Percentiles rank a stretch among this genome's conserved stretches.
Evolutionary conservation across 2,888 invertebrate species (phyloP).

Genomic region (Bimastos eiseni): DNA sequence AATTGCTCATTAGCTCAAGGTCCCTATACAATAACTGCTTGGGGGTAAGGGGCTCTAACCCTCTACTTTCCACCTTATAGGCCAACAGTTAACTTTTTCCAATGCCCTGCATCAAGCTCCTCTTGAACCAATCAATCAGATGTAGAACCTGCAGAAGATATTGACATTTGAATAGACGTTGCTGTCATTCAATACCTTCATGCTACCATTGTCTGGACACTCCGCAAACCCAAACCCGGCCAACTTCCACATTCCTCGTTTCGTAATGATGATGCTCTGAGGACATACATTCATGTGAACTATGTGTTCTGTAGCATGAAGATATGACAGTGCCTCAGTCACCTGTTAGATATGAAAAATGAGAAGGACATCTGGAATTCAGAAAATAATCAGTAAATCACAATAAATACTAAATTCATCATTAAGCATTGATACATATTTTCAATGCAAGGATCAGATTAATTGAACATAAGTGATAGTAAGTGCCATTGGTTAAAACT

Average conservation of each 20-base stretch:
- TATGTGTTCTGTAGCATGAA: slow-evolving; percentile 84
- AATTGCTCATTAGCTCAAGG: no score
- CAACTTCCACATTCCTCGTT: slow-evolving; percentile 92
- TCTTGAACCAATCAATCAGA: background rate
- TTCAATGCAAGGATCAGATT: background rate
- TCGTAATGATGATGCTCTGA: slow-evolving; percentile 85
- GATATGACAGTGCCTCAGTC: slow-evolving; percentile 82
- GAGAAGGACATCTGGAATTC: background rate
- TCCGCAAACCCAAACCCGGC: slow-evolving; percentile 90
- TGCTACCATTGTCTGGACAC: slow-evolving; percentile 63
- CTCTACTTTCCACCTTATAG: no score
- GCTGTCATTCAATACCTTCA: slow-evolving; percentile 23
- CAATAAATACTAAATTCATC: background rate
- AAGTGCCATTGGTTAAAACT: background rate
- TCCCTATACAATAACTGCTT: no score
- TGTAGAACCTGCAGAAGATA: background rate
- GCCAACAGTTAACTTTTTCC: background rate
- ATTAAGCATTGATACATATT: background rate
- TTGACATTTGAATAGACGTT: background rate
- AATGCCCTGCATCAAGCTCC: background rate
- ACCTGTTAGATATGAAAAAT: slow-evolving; percentile 25
- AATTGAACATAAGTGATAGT: background rate
- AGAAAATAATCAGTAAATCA: background rate
- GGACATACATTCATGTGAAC: slow-evolving; percentile 94
- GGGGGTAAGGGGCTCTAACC: no score